Percentiles rank a stretch among this genome's conserved stretches.
phyloP scores from a whole-genome alignment of 1,140 invertebrate genomes.

The Pseudachorutes palmiensis region DNA sequence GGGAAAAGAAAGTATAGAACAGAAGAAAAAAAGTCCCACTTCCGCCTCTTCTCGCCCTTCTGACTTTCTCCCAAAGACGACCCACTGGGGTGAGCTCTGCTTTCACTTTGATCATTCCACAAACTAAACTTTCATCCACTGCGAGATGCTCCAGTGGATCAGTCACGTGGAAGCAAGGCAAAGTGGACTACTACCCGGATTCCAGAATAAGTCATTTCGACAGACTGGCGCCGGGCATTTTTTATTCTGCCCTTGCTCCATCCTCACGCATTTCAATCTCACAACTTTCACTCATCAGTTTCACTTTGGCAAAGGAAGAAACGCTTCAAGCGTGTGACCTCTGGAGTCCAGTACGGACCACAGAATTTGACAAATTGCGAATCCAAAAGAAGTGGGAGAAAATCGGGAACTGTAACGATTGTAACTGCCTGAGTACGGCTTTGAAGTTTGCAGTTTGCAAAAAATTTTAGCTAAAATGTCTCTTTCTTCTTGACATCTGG shows the following conservation, averaged over 20 bases:
- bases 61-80: neutral
- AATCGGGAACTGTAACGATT: neutral
- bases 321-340: neutral
- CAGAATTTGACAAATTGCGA: neutral
- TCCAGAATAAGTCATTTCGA: slow-evolving; percentile 38
- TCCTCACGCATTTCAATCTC: neutral
- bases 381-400: neutral
- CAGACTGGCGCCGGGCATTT: slow-evolving; percentile 37
- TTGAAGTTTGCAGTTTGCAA: neutral
- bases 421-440: neutral
- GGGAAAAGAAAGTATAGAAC: too few relatives aligned
- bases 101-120: neutral
- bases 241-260: neutral
- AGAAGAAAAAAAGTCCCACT: neutral
- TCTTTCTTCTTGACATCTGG: neutral
- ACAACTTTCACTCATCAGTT: neutral
- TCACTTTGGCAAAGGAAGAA: too few relatives aligned
- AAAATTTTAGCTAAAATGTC: neutral
- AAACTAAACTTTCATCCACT: neutral
- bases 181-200: slow-evolving; percentile 24
- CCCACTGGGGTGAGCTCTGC: neutral
- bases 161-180: neutral
- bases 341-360: neutral
- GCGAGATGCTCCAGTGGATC: neutral
- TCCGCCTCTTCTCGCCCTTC: neutral